Base-by-base conservation (phyloP, 2,113 vertebrate species). In the Austrofundulus limnaeus region DNA sequence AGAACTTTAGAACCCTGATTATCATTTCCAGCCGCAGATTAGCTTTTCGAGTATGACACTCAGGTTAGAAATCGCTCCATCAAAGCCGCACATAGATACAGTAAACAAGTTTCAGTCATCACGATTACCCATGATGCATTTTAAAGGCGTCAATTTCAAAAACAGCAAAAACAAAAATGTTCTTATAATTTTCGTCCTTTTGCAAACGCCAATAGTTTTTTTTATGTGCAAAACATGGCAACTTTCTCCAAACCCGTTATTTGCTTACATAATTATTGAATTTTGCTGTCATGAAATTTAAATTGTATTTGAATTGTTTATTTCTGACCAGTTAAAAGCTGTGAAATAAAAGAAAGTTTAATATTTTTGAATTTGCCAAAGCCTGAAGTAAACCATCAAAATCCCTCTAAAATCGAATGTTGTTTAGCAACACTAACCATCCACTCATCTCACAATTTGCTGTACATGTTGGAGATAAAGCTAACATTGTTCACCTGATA, bases 1-100 rank as follows among this genome's bases (percentile, higher is more conserved):
- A 80, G 63, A 82, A 83, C 68, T 86, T 82, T 63, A 25, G 43
- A 66, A 77, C 49, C 28, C 57, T 64, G 75, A 72, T 77, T 78
- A 72, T 69, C 70, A 60, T 72, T 75, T 76, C 42, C 42, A 73
- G 79, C 57, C 77, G 54, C 46, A 61, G 64, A 72, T 64, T 34
- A 61, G 46, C 55, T 66, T 78, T 52, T 55, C n/a, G 13, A 47
- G 20, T 56, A 59, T 45, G 49, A 68, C 65, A 51, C 39, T 0
- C 70, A 66, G 70, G 75, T 84, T 75, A 25, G 45, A 56, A 61
- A 56, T 70, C 12, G 17, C 46, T 74, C 77, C 70, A 70, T 75
- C 66, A 67, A 69, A 76, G 70, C 63, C 11, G 23, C 20, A 45
- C n/a, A 45, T 52, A 11, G 39, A 73, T 47, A 51, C 23, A 70